Percentiles rank a stretch among this genome's conserved stretches.
Evolutionary conservation across 2,797 vertebrate genomes (phyloP).

Genomic region (Gymnocypris eckloni): DNA sequence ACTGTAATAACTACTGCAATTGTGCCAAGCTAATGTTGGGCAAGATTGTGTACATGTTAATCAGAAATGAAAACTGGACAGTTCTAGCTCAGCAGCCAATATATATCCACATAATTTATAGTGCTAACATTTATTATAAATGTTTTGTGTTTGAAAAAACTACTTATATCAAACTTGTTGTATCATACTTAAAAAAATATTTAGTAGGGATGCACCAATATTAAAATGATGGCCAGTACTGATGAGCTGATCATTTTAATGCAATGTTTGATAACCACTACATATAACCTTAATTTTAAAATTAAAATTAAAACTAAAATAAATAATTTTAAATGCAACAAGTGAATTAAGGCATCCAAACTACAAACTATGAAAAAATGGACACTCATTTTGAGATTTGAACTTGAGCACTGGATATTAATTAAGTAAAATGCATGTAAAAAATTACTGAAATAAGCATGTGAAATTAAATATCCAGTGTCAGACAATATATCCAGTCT

Average conservation of each 20-base stretch:
- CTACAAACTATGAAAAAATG: background rate
- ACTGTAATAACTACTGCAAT: background rate
- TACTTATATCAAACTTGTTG: too few species aligned
- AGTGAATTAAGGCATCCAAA: background rate
- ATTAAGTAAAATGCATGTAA: background rate
- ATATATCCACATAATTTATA: background rate
- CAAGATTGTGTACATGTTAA: background rate
- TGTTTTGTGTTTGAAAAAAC: background rate
- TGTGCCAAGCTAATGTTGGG: conserved; percentile 22
- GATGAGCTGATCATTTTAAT: background rate
- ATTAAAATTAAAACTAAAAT: background rate
- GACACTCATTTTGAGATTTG: background rate
- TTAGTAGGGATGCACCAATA: background rate
- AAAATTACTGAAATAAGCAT: background rate
- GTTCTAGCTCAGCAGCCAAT: background rate
- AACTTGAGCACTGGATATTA: background rate
- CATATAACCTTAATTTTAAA: background rate
- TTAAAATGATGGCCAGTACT: background rate
- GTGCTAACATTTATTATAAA: background rate
- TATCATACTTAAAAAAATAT: too few species aligned
- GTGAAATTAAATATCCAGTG: background rate
- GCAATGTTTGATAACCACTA: background rate
- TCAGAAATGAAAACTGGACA: background rate
- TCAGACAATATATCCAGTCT: background rate
- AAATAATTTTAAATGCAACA: background rate